Base-by-base conservation (phyloP, 2,888 invertebrate genomes). In the Heterodera filipjevi region DNA sequence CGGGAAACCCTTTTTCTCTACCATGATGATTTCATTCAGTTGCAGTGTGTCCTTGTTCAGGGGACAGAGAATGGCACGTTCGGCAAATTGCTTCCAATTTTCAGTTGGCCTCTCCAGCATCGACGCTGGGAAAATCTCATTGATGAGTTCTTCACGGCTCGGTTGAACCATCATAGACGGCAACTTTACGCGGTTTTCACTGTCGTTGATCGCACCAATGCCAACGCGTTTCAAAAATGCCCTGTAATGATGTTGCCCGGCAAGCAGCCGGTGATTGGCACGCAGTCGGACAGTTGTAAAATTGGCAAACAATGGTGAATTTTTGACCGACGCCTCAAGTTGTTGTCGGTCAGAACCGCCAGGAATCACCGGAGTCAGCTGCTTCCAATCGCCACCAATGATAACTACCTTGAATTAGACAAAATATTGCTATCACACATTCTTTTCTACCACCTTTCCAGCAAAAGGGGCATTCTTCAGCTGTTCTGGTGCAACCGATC, bases 331-430 rank as follows among this genome's bases (percentile, higher is more conserved):
- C 3, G 53, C 53, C 6, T 22, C 53, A n/a, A n/a, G 22, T 59
- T 59, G 53, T 2, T 59, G n/a, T n/a, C 22, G 53, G n/a, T 59
- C n/a, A 2, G n/a, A 3, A 10, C 46, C 46, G 19, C 46, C 46
- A 19, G 46, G 46, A 49, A 49, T 49, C 2, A 49, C 46, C 6
- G 46, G 46, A 16, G 46, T 30, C 1, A 71, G 35, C 14, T 80
- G 82, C 0, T 80, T 68, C 32, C 81, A 80, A 64, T 80, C 80
- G 5, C 80, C 80, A 2, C 80, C 82, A n/a, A 82, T 59, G 16
- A 80, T 16, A 19, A 68, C 16, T 3, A 33, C 33, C 68, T 68
- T 8, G 3, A 68, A 12, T 14, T 68, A 14, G 16, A 16, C 46
- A 68, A 2, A 35, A 68, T 12, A 49, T 2, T 16, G 68, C 2